A percentile compares a stretch with the other conserved stretches of the same genome.
phyloP scores from a whole-genome alignment of 1,140 invertebrate species.

The Armadillidium nasatum region DNA sequence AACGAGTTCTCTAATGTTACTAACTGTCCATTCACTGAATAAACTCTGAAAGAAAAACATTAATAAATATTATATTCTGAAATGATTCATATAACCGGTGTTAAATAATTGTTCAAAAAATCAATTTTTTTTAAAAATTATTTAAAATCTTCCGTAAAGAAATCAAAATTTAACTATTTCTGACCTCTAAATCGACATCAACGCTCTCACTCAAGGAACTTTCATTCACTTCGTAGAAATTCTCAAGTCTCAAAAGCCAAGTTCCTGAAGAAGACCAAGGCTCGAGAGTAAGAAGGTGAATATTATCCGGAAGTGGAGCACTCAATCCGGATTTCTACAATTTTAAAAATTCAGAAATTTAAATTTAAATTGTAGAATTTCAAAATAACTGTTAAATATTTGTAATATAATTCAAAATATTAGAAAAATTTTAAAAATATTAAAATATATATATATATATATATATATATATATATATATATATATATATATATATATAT shows the following conservation, averaged over 20 bases:
- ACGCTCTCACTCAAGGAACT: neutral
- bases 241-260: constrained; percentile 14
- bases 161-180: neutral
- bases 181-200: constrained; percentile 16
- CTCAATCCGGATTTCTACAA: constrained; percentile 1
- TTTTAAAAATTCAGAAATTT: no score
- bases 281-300: constrained; percentile 26
- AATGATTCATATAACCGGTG: no score
- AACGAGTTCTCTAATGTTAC: constrained; percentile 2
- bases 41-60: constrained; percentile 18
- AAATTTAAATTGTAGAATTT: no score
- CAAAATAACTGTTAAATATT: no score
- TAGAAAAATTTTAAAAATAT: neutral
- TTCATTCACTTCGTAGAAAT: constrained; percentile 25
- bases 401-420: no score
- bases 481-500: no score
- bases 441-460: no score
- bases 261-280: constrained; percentile 11
- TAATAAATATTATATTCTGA: no score
- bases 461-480: no score
- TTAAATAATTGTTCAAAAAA: no score
- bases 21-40: constrained; percentile 11
- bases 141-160: no score
- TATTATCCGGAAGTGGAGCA: constrained; percentile 11
- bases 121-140: no score